Evolutionary conservation across 2,797 vertebrate genomes (phyloP), one percentile per base, ranked within the genome.

Genomic region (Champsocephalus esox): DNA sequence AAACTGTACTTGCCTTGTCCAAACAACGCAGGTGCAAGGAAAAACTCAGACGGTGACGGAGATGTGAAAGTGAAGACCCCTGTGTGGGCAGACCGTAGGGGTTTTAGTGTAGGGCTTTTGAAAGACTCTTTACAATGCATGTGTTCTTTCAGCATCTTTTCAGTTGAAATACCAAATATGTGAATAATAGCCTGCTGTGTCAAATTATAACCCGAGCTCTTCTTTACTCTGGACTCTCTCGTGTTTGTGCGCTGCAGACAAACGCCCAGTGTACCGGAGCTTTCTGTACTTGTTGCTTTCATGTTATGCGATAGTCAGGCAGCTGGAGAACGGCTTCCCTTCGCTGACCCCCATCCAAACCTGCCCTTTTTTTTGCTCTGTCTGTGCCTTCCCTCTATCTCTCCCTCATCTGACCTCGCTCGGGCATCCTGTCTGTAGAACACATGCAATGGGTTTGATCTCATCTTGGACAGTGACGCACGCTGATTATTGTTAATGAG

Each of bases 271-370:
- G 62, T 54, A 72, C 49, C n/a, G 32, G 44, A 84, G 60, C 57
- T 60, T 75, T 86, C 70, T 85, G 65, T 89, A 82, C 81, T 80
- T 80, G 50, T 85, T 68, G 62, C 81, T 70, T 85, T 79, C 55
- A 77, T 89, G 86, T 86, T 84, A 84, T 79, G 73, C 9, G 19
- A 80, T 71, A 66, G 72, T 69, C 75, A 79, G 79, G 66, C 88
- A 89, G 87, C 91, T 93, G 90, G 84, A 88, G 85, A 92, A 91
- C 1, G 34, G 54, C 74, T 92, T 88, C 57, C 64, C 77, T 82
- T 86, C 70, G 62, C 43, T 80, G 76, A 86, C 73, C 75, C 57
- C 34, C 17, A 28, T 75, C 69, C 59, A 80, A 88, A 85, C 62
- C 63, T 12, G 45, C 73, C 12, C 38, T 38, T 72, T 7, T 43